A percentile compares a stretch with the other conserved stretches of the same genome.
phyloP scores from a whole-genome alignment of 2,113 vertebrate species.

The Ranitomeya imitator region DNA sequence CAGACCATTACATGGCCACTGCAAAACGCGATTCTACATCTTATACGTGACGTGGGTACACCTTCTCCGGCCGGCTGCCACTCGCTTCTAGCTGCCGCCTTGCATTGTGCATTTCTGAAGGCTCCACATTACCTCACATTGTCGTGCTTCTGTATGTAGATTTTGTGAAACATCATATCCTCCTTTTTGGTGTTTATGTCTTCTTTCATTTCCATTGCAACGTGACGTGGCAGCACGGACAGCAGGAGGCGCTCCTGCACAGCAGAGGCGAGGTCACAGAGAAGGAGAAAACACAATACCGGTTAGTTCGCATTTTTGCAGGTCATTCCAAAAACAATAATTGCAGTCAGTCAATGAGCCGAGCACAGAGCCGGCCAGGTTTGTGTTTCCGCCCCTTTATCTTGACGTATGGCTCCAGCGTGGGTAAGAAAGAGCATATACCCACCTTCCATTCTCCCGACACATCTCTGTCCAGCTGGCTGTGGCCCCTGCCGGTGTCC shows the following conservation, averaged over 20 bases:
- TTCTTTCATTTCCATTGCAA: constrained; percentile 99
- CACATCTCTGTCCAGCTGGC: no score
- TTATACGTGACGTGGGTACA: background rate
- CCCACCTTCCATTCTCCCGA: no score
- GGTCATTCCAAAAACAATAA: background rate
- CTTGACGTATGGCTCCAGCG: no score
- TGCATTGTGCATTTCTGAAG: background rate
- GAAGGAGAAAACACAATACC: background rate
- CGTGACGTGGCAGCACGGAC: constrained; percentile 92
- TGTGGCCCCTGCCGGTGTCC: no score
- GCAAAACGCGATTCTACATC: background rate
- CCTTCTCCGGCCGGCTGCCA: background rate
- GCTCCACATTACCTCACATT: constrained; percentile 84
- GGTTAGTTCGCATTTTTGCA: background rate
- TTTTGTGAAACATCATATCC: constrained; percentile 99
- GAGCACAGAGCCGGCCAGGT: background rate
- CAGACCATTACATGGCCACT: background rate
- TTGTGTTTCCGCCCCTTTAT: no score
- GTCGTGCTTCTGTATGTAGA: constrained; percentile 98
- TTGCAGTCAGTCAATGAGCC: background rate
- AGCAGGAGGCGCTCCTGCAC: constrained; percentile 91
- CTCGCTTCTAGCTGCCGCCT: background rate
- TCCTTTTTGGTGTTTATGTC: constrained; percentile 97
- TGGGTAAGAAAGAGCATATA: no score
- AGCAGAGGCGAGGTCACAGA: background rate